Percentiles rank a stretch among this genome's conserved stretches.
Conservation (phyloP, 2,113 vertebrate species). For the Archilochus colubris region DNA sequence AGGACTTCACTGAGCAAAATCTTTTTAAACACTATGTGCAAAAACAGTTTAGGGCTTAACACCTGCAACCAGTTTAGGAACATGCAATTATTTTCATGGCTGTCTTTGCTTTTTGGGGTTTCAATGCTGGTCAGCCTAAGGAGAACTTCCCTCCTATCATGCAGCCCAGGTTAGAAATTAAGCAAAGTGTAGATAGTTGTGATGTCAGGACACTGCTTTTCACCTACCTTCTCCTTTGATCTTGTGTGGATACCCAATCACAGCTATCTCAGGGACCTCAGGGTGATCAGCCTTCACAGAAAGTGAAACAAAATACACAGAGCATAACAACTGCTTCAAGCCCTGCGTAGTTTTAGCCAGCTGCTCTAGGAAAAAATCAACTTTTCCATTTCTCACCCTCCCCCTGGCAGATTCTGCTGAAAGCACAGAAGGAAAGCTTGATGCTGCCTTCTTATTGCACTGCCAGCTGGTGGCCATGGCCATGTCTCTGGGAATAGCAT, state of each 20-base stretch:
- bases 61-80: not conserved
- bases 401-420: not conserved
- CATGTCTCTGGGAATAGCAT: not conserved
- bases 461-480: not conserved
- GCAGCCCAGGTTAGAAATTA: not conserved
- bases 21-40: not conserved
- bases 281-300: constrained; percentile 86
- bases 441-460: not conserved
- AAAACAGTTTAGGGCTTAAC: not conserved
- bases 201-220: not conserved
- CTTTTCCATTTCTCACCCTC: not conserved
- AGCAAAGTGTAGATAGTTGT: not conserved
- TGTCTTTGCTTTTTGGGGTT: not conserved
- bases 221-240: constrained; percentile 92
- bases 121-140: not conserved
- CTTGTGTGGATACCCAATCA: constrained; percentile 86
- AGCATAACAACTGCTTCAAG: not conserved
- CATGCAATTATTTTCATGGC: not conserved
- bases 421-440: not conserved
- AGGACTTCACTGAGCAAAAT: not conserved
- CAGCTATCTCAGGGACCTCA: constrained; percentile 89
- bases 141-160: not conserved
- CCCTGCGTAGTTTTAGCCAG: not conserved
- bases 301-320: not conserved
- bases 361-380: not conserved